Evolutionary conservation across 2,113 vertebrate genomes (phyloP).

Genomic region (Syngnathus scovelli): DNA sequence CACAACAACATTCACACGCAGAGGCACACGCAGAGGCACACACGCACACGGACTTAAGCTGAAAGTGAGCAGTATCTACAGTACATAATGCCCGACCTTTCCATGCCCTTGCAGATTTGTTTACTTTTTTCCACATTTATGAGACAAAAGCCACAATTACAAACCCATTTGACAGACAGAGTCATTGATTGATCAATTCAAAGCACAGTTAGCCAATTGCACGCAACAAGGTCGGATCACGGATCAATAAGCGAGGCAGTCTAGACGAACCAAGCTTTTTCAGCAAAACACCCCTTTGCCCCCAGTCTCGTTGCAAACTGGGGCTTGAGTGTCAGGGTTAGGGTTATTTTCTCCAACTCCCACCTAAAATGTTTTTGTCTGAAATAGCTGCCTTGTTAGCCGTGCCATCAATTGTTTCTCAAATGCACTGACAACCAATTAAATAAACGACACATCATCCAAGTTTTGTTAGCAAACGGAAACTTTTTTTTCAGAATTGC

Average conservation of each 20-base stretch:
- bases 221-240: not conserved
- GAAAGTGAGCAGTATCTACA: not conserved
- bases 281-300: conserved; percentile 2
- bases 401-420: too few species aligned
- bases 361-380: not conserved
- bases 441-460: too few species aligned
- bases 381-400: not conserved
- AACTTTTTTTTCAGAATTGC: not conserved
- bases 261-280: conserved; percentile 3
- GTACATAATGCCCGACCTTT: not conserved
- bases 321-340: not conserved
- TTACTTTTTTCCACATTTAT: too few species aligned
- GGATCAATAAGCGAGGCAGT: conserved; percentile 1
- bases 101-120: too few species aligned
- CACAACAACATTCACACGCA: not conserved
- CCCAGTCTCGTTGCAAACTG: not conserved
- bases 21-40: not conserved
- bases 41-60: not conserved
- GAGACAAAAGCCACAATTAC: not conserved
- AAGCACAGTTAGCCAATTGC: conserved; percentile 1
- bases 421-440: too few species aligned
- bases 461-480: too few species aligned
- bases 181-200: conserved; percentile 3
- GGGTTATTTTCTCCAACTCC: not conserved
- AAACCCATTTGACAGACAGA: not conserved